phyloP scores from a whole-genome alignment of 2,797 vertebrate genomes.

The Anisognathus igniventris region DNA sequence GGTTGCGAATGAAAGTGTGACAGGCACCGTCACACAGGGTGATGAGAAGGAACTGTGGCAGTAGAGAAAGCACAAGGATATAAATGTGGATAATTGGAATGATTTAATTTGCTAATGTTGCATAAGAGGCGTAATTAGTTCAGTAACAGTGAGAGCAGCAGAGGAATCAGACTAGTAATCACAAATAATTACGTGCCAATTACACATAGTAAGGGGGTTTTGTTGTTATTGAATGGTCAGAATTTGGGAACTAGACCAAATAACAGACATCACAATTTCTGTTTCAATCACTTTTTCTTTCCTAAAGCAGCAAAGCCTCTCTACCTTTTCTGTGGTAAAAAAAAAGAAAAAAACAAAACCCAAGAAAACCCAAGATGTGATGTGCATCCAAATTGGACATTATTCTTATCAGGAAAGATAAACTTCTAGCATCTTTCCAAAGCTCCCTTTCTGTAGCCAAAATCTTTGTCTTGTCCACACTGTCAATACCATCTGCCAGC shows the following conservation, averaged over 20 bases:
- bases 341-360: not conserved
- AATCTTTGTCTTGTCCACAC: slow-evolving; percentile 73
- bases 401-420: slow-evolving; percentile 37
- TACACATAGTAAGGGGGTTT: slow-evolving; percentile 46
- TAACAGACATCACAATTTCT: slow-evolving; percentile 30
- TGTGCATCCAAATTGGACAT: slow-evolving; percentile 10
- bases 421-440: slow-evolving; percentile 65
- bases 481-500: slow-evolving; percentile 76
- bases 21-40: slow-evolving; percentile 73
- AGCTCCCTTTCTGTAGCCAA: slow-evolving; percentile 65
- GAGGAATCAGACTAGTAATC: slow-evolving; percentile 63
- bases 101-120: slow-evolving; percentile 70
- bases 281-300: slow-evolving; percentile 11
- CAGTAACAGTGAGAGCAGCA: slow-evolving; percentile 63
- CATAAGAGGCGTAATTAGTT: slow-evolving; percentile 69
- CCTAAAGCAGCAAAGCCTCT: not conserved
- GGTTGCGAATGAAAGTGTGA: slow-evolving; percentile 10
- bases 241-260: slow-evolving; percentile 45
- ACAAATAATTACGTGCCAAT: slow-evolving; percentile 67
- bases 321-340: slow-evolving; percentile 14
- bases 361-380: slow-evolving; percentile 20
- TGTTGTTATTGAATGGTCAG: slow-evolving; percentile 56
- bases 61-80: slow-evolving; percentile 77
- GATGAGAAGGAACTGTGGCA: slow-evolving; percentile 83
- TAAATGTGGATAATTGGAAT: slow-evolving; percentile 63